Conservation (phyloP, 2,888 invertebrate genomes). For the Aporophyla nigra region DNA sequence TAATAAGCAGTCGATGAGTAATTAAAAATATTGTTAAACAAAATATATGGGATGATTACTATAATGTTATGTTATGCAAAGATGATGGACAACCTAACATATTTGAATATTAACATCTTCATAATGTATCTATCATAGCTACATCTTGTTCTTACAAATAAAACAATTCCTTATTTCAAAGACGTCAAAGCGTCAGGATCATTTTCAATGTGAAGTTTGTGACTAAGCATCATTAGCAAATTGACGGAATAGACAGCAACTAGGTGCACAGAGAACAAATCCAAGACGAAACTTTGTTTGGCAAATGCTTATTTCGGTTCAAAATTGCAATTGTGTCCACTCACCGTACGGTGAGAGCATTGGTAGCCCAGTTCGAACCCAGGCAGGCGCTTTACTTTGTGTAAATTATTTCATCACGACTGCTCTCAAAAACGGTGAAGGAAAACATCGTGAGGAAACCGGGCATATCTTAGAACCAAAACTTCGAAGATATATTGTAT, state of each 20-base stretch:
- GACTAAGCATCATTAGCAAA: constrained; percentile 9
- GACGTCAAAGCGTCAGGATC: background rate
- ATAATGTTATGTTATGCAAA: constrained; percentile 13
- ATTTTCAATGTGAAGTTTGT: background rate
- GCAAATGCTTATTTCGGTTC: background rate
- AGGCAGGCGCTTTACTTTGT: too few species aligned
- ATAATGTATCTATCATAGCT: background rate
- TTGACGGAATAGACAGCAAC: constrained; percentile 7
- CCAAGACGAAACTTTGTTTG: background rate
- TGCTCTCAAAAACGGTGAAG: too few species aligned
- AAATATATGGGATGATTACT: constrained; percentile 25
- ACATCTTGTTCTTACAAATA: constrained; percentile 1
- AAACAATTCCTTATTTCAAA: constrained; percentile 1
- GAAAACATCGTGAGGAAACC: too few species aligned
- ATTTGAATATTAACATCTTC: constrained; percentile 29
- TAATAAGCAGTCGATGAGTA: constrained; percentile 48
- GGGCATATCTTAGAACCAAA: too few species aligned
- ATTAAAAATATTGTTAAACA: constrained; percentile 57
- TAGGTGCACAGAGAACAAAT: background rate
- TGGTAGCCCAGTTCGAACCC: too few species aligned
- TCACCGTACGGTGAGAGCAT: too few species aligned
- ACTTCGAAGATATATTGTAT: too few species aligned
- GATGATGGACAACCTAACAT: constrained; percentile 30
- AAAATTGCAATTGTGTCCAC: background rate
- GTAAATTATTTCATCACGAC: too few species aligned